Conservation (phyloP, 2,888 invertebrate species). For the Atherix ibis region DNA sequence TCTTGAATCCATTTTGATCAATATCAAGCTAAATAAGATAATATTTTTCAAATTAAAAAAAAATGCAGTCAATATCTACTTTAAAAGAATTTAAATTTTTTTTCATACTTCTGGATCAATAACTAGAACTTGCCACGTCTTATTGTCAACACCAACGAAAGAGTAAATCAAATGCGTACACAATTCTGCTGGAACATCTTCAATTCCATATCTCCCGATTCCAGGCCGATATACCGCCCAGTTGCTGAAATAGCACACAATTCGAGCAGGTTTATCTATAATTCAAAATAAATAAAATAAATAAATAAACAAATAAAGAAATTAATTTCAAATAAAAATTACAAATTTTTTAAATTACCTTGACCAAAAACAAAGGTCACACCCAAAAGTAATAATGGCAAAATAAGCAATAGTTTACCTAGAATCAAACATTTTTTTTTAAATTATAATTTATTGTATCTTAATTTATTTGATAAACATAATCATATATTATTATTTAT, state of each 20-base stretch:
- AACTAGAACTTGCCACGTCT: conserved; percentile 57
- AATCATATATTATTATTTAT: too few relatives aligned
- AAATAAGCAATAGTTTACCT: too few relatives aligned
- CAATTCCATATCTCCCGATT: conserved; percentile 64
- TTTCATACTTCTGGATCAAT: conserved; percentile 72
- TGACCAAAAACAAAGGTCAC: neutral
- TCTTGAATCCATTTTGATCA: conserved; percentile 56
- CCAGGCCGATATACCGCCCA: conserved; percentile 72
- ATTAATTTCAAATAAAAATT: neutral
- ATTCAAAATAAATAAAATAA: too few relatives aligned
- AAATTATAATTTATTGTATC: too few relatives aligned
- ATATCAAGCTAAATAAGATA: conserved; percentile 44
- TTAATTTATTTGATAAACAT: too few relatives aligned
- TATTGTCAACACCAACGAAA: conserved; percentile 71
- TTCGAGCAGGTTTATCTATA: conserved; percentile 25
- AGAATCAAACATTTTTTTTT: too few relatives aligned
- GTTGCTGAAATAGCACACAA: conserved; percentile 40
- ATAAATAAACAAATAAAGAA: too few relatives aligned
- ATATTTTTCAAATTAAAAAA: neutral
- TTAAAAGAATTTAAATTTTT: conserved; percentile 12
- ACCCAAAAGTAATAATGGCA: too few relatives aligned
- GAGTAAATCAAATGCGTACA: conserved; percentile 82
- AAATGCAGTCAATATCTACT: conserved; percentile 2
- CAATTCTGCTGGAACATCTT: conserved; percentile 64
- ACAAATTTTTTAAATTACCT: conserved; percentile 2